phyloP scores from a whole-genome alignment of 2,113 vertebrate genomes.

The Chaenocephalus aceratus region DNA sequence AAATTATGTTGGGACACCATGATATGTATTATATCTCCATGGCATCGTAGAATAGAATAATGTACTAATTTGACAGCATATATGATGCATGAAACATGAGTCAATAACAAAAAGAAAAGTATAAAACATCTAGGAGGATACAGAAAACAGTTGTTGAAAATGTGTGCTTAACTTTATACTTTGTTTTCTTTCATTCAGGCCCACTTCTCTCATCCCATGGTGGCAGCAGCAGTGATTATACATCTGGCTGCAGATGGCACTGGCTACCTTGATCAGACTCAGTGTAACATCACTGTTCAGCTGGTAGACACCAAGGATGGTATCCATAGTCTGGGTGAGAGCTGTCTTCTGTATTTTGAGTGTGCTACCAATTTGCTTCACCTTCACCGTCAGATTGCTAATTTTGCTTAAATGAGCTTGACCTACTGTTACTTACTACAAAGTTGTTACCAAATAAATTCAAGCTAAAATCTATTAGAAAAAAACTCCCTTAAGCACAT shows the following conservation, averaged over 20 bases:
- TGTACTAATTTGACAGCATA: no score
- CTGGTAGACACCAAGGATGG: slow-evolving; percentile 93
- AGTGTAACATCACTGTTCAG: slow-evolving; percentile 93
- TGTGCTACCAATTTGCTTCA: neutral
- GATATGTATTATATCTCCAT: no score
- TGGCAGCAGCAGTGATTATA: slow-evolving; percentile 94
- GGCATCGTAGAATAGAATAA: no score
- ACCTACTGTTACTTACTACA: neutral
- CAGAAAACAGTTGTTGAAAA: neutral
- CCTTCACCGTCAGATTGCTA: neutral
- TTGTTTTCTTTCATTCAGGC: slow-evolving; percentile 80
- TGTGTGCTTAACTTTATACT: neutral
- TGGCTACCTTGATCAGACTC: slow-evolving; percentile 91
- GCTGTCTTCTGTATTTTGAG: slow-evolving; percentile 5
- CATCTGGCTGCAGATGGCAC: slow-evolving; percentile 96
- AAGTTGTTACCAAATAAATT: neutral
- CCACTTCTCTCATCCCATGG: slow-evolving; percentile 95
- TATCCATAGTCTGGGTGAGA: slow-evolving; percentile 92
- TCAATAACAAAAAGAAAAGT: no score
- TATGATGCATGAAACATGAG: neutral
- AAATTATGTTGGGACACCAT: no score
- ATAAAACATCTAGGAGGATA: neutral
- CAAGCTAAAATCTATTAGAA: no score
- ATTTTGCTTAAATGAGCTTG: neutral
- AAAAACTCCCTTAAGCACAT: neutral